These are phyloP conservation scores for Cyrtonyx montezumae DNA, from an alignment of 2,113 vertebrate genomes.

Conservation along the genomic window DNA sequence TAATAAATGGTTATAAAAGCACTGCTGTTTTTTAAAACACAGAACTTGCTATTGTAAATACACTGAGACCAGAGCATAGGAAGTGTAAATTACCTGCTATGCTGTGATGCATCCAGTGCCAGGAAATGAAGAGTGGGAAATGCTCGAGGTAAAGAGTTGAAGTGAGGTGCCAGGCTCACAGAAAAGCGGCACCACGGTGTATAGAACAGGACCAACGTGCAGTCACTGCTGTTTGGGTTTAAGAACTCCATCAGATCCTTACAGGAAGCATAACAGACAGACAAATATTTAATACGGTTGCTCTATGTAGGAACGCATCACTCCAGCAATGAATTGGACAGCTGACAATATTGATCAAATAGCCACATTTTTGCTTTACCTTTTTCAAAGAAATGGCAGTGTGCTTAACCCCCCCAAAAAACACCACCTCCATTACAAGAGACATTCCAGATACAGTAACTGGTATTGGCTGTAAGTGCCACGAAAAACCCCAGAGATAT, in stretches of 20 bases:
- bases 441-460: not conserved
- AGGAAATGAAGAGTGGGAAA: conserved; percentile 94
- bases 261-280: not conserved
- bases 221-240: conserved; percentile 91
- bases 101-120: conserved; percentile 95
- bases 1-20: not conserved
- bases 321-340: fast-evolving
- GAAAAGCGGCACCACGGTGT: conserved; percentile 97
- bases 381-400: not conserved
- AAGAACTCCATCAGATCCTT: conserved; percentile 97
- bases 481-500: not conserved
- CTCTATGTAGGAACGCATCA: not conserved
- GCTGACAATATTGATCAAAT: not conserved
- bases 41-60: not conserved
- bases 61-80: not conserved
- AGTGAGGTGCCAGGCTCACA: conserved; percentile 92
- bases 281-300: not conserved
- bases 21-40: not conserved
- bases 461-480: not conserved
- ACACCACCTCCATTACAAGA: not conserved
- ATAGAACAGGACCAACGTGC: conserved; percentile 93
- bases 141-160: conserved; percentile 91
- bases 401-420: not conserved
- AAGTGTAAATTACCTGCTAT: conserved; percentile 87
- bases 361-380: fast-evolving